Base-by-base conservation (phyloP, 2,113 vertebrate genomes). In the Peucedramus taeniatus region DNA sequence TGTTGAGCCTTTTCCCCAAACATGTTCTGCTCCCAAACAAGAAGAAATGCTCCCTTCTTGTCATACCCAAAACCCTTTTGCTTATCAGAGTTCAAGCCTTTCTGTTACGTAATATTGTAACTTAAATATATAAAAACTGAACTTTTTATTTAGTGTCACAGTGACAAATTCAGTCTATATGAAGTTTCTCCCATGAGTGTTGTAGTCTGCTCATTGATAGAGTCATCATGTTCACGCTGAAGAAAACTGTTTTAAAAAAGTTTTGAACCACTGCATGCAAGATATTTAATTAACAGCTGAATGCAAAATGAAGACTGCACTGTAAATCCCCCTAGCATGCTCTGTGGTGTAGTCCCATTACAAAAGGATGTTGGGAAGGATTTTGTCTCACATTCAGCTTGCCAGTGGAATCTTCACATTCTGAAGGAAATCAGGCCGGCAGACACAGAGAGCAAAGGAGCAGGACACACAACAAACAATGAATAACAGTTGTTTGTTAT, bases 151-250 rank as follows among this genome's bases (percentile, higher is more conserved):
- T 26, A 65, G 64, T 20, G 11, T 3, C 9, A 42, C 37, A 80
- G 63, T 15, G 50, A 82, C 45, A 70, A 74, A 39, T 35, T 71
- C 30, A 64, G 44, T 28, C 50, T 56, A 22, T 13, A 23, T 37
- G 15, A 80, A 56, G 19, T 49, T 61, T 89, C n/a, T 53, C 61
- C 10, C 22, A 11, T 13, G 28, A 69, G 13, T 23, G 9, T 33
- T 26, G 6, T 13, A 65, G 16, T 40, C 7, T 20, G 50, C n/a
- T 63, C 33, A 66, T 45, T 0, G 0, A 42, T 3, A 78, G 26
- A 40, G 11, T 54, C 60, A 59, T 35, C 5, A 22, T 2, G 7
- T 12, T 49, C 57, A 86, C 0, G 0, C 10, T 28, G 17, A 76
- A 64, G 15, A 91, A 44, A 75, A n/a, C 30, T 42, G 24, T 21